Evolutionary conservation across 2,797 vertebrate genomes (phyloP).

Genomic region (Eospalax fontanierii): DNA sequence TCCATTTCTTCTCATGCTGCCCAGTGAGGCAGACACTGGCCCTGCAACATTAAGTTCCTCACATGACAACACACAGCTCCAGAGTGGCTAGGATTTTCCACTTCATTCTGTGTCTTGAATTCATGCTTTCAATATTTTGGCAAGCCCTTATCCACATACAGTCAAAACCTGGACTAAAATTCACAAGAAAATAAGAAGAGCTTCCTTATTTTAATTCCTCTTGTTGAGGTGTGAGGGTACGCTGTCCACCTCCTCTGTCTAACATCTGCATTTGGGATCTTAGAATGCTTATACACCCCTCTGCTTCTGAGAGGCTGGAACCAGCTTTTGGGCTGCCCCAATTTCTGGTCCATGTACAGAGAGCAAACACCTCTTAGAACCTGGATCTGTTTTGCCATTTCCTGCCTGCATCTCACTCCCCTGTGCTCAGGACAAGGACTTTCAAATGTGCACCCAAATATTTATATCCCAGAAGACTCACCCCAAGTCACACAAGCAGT

Average conservation of each 20-base stretch:
- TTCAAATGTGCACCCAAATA: too few relatives aligned
- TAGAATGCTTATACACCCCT: neutral
- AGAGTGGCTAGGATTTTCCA: neutral
- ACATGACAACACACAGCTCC: neutral
- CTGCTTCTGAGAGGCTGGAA: fast-evolving
- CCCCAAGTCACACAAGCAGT: neutral
- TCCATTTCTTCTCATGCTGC: too few relatives aligned
- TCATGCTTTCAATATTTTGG: neutral
- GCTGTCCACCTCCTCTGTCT: too few relatives aligned
- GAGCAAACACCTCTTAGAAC: fast-evolving
- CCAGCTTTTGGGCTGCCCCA: fast-evolving
- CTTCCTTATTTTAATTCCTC: neutral
- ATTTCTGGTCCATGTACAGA: neutral
- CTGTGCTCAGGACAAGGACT: neutral
- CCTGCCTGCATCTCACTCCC: neutral
- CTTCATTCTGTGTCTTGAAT: too few relatives aligned
- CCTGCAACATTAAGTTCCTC: too few relatives aligned
- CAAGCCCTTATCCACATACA: neutral
- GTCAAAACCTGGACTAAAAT: neutral
- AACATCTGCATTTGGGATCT: neutral
- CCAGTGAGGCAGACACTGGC: neutral
- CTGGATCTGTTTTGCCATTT: neutral
- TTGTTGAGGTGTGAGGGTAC: fast-evolving
- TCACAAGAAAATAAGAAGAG: neutral
- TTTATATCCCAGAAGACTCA: neutral